Conservation (phyloP, 2,797 vertebrate species). For the Clangula hyemalis region DNA sequence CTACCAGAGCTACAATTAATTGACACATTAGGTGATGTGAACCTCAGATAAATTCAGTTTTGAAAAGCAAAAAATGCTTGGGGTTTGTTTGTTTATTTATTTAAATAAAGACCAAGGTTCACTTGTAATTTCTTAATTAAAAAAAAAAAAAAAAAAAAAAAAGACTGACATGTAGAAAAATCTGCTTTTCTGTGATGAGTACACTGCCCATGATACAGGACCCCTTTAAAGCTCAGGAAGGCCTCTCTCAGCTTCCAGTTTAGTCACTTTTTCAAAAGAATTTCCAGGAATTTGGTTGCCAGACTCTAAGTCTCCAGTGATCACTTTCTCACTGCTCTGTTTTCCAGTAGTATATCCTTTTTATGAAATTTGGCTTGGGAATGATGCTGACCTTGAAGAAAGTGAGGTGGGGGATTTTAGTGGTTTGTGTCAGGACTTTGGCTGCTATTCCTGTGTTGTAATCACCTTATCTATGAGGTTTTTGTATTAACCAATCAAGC, state of each 20-base stretch:
- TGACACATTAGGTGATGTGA: not conserved
- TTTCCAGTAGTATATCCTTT: slow-evolving; percentile 62
- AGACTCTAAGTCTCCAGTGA: slow-evolving; percentile 52
- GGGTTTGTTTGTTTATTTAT: not conserved
- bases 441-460: slow-evolving; percentile 45
- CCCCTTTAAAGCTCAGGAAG: slow-evolving; percentile 11
- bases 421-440: slow-evolving; percentile 39
- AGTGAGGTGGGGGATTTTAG: slow-evolving; percentile 25
- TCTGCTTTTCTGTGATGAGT: not conserved
- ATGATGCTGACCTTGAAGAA: slow-evolving; percentile 56
- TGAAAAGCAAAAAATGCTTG: not conserved
- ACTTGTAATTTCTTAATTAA: not conserved
- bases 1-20: not conserved
- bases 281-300: slow-evolving; percentile 50
- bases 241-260: slow-evolving; percentile 16
- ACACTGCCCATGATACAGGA: not conserved
- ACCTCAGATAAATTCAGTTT: not conserved
- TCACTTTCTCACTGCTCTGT: slow-evolving; percentile 26
- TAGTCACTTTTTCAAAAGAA: slow-evolving; percentile 52
- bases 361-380: slow-evolving; percentile 55
- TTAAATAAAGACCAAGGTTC: not conserved
- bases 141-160: not conserved
- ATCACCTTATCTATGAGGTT: slow-evolving; percentile 60
- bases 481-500: slow-evolving; percentile 46
- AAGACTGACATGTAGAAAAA: not conserved